These are phyloP conservation scores for Apus apus DNA, from an alignment of 2,113 vertebrate genomes.

Conservation along the genomic window DNA sequence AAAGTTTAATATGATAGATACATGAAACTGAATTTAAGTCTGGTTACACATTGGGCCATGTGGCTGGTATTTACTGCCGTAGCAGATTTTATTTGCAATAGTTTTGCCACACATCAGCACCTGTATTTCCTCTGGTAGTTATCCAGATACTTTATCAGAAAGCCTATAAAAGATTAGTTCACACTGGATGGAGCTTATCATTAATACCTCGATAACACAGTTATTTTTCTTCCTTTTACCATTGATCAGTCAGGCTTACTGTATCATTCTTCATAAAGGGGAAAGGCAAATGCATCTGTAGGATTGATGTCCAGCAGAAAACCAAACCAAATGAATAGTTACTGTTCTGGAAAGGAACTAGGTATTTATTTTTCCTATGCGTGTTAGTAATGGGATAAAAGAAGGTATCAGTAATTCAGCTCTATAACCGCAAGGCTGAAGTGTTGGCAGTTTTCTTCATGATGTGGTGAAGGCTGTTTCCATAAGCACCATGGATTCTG, in stretches of 20 bases:
- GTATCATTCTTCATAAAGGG: not conserved
- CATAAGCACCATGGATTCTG: not conserved
- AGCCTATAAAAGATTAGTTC: not conserved
- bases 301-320: not conserved
- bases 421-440: not conserved
- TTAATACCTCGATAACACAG: not conserved
- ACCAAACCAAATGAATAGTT: not conserved
- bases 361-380: not conserved
- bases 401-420: not conserved
- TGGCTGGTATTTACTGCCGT: not conserved
- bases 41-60: not conserved
- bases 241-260: not conserved
- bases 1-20: not conserved
- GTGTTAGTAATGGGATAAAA: not conserved
- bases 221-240: not conserved
- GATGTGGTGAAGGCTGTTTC: not conserved
- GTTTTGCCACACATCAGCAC: not conserved
- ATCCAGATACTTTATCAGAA: not conserved
- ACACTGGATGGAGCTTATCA: not conserved
- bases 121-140: not conserved
- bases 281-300: not conserved
- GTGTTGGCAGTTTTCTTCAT: not conserved
- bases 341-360: not conserved
- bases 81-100: rapidly evolving
- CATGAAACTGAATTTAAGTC: not conserved